Percentiles rank a stretch among this genome's conserved stretches.
These are phyloP conservation scores for Zaprionus kolodkinae DNA, from an alignment of 1,140 invertebrate species.

Conservation along the genomic window DNA sequence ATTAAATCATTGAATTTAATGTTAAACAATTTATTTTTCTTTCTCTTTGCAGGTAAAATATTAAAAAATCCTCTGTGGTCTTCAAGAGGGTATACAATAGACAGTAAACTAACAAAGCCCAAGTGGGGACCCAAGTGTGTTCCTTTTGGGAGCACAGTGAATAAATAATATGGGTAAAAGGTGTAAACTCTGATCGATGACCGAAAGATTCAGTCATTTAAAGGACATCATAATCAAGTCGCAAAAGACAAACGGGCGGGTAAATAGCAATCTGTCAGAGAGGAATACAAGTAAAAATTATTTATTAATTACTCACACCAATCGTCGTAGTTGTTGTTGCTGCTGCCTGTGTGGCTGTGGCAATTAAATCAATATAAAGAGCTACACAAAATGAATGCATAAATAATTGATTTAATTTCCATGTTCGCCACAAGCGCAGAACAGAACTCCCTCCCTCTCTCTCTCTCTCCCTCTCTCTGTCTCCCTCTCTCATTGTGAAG, in stretches of 20 bases:
- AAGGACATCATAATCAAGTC: conserved; percentile 60
- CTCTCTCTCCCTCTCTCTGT: neutral
- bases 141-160: neutral
- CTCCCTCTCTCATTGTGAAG: conserved; percentile 1
- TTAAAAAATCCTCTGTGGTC: neutral
- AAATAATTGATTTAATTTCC: conserved; percentile 76
- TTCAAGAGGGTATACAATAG: neutral
- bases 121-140: too few relatives aligned
- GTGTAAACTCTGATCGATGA: conserved; percentile 16
- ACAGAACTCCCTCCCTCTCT: neutral
- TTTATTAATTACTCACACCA: conserved; percentile 75
- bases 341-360: conserved; percentile 20
- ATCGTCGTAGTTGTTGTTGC: neutral
- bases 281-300: conserved; percentile 57
- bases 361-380: conserved; percentile 72
- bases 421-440: conserved; percentile 46
- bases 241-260: conserved; percentile 32
- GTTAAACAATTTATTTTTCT: neutral
- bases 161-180: neutral
- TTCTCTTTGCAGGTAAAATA: conserved; percentile 53
- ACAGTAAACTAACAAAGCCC: neutral
- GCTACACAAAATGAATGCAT: conserved; percentile 71
- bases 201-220: conserved; percentile 58
- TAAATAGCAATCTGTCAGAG: conserved; percentile 56
- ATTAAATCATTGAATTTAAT: conserved; percentile 7